Percentiles rank a stretch among this genome's conserved stretches.
Conservation (phyloP, 1,140 invertebrate species). For the Sycophaga agraensis region DNA sequence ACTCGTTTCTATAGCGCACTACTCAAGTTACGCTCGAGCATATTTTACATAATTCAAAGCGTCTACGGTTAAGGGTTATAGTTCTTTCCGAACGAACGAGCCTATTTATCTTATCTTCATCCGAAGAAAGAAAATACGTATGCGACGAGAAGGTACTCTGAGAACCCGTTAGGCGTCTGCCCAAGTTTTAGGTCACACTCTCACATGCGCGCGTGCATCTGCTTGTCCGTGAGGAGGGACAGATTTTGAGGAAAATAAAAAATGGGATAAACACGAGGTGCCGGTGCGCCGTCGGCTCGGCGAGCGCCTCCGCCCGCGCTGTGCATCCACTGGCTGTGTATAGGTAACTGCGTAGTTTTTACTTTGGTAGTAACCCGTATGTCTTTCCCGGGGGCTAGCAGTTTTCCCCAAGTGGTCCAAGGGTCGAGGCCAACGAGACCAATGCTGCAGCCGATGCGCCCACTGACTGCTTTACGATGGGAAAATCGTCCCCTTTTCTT, state of each 20-base stretch:
- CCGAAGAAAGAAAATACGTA: neutral
- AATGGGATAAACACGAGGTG: conserved; percentile 32
- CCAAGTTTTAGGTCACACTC: conserved; percentile 21
- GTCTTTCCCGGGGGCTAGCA: neutral
- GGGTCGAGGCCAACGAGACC: neutral
- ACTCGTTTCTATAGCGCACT: no score
- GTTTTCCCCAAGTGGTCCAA: no score
- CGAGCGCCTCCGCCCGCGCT: neutral
- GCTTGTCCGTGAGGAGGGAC: neutral
- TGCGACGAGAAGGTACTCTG: conserved; percentile 7
- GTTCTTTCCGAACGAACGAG: no score
- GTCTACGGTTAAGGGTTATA: no score
- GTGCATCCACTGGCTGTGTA: no score
- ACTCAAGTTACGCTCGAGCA: no score
- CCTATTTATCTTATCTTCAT: conserved; percentile 18
- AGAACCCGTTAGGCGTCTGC: conserved; percentile 14
- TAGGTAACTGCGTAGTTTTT: conserved; percentile 14
- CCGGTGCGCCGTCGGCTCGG: no score
- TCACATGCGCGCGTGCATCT: neutral
- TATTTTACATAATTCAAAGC: no score
- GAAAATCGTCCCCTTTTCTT: conserved; percentile 3
- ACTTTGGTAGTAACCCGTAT: neutral
- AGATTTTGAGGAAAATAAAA: conserved; percentile 29
- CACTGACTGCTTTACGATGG: conserved; percentile 20
- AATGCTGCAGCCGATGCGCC: neutral